Percentiles rank a stretch among this genome's conserved stretches.
Evolutionary conservation across 1,140 invertebrate genomes (phyloP).

Genomic region (Ladona fulva): DNA sequence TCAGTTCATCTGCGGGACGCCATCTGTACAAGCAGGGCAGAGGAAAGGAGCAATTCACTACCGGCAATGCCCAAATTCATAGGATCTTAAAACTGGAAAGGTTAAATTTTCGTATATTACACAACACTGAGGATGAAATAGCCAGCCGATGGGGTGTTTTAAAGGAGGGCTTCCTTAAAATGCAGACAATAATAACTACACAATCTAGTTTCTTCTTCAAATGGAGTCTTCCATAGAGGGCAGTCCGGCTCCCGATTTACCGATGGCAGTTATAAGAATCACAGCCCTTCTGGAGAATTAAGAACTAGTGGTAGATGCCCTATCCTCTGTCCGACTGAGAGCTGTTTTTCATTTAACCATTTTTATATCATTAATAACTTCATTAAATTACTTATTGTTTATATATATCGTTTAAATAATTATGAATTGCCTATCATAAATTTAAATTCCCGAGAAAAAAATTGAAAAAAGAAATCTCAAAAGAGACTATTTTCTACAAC

Average conservation of each 20-base stretch:
- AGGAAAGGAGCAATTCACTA: background rate
- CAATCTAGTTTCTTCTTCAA: background rate
- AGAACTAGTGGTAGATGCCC: constrained; percentile 21
- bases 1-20: background rate
- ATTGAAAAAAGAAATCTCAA: constrained; percentile 20
- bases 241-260: constrained; percentile 8
- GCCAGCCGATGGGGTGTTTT: background rate
- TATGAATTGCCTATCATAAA: constrained; percentile 20
- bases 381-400: constrained; percentile 11
- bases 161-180: background rate
- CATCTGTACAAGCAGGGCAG: constrained; percentile 1
- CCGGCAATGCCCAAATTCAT: background rate
- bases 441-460: constrained; percentile 20
- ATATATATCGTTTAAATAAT: constrained; percentile 24
- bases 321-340: constrained; percentile 22
- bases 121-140: background rate
- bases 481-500: constrained; percentile 19
- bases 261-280: constrained; percentile 25
- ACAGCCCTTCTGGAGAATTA: constrained; percentile 20
- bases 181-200: background rate
- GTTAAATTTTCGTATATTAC: too few species aligned
- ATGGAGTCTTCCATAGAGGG: background rate
- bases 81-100: too few species aligned
- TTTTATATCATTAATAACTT: constrained; percentile 19
- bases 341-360: constrained; percentile 19